Conservation (phyloP, 2,888 invertebrate species). For the Conistra vaccinii region DNA sequence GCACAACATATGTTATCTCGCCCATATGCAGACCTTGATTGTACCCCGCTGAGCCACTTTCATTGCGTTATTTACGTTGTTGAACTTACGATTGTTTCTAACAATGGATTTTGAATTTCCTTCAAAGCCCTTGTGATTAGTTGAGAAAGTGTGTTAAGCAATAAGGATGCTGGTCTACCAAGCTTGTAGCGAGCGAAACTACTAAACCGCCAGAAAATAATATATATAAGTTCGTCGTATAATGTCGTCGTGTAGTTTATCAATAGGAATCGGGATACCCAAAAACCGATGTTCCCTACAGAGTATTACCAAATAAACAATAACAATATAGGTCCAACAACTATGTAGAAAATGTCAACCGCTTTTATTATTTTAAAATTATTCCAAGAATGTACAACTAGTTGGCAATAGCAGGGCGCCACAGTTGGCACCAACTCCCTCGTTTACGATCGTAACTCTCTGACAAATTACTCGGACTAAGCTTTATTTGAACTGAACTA, state of each 20-base stretch:
- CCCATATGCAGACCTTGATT: not conserved
- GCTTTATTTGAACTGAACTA: slow-evolving; percentile 27
- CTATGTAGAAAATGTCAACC: slow-evolving; percentile 43
- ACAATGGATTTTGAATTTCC: not conserved
- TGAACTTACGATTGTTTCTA: not conserved
- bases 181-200: not conserved
- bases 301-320: not conserved
- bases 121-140: not conserved
- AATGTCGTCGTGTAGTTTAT: not conserved
- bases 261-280: not conserved
- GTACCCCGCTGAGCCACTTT: not conserved
- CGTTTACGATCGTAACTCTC: slow-evolving; percentile 42
- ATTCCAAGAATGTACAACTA: slow-evolving; percentile 49
- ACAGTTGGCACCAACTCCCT: slow-evolving; percentile 44
- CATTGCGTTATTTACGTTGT: not conserved
- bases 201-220: not conserved
- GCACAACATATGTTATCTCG: not conserved
- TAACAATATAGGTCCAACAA: slow-evolving; percentile 22
- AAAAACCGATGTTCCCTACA: not conserved
- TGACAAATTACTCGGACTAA: slow-evolving; percentile 49
- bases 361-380: slow-evolving; percentile 29
- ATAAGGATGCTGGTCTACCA: not conserved
- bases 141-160: not conserved
- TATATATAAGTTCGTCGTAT: too few species aligned
- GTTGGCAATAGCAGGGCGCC: slow-evolving; percentile 56